phyloP scores from a whole-genome alignment of 1,140 invertebrate species.

The Drosophila azteca region DNA sequence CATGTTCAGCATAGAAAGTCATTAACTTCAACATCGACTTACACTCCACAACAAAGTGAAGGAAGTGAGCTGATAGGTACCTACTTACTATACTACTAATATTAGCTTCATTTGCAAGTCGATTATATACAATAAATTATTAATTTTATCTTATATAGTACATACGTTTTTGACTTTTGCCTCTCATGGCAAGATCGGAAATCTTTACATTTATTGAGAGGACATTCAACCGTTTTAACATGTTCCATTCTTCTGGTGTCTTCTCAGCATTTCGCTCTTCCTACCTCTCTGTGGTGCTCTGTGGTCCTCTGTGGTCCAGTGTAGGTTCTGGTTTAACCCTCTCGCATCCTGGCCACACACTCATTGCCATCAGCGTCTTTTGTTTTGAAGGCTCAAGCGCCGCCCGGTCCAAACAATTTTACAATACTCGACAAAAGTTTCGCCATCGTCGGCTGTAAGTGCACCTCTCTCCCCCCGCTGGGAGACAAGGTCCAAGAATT shows the following conservation, averaged over 20 bases:
- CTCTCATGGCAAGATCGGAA: background rate
- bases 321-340: constrained; percentile 26
- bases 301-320: constrained; percentile 19
- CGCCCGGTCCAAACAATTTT: constrained; percentile 70
- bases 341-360: constrained; percentile 37
- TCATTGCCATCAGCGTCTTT: constrained; percentile 67
- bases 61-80: too few species aligned
- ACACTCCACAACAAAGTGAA: constrained; percentile 42
- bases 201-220: background rate
- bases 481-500: constrained; percentile 75
- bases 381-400: constrained; percentile 70
- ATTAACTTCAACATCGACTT: constrained; percentile 64
- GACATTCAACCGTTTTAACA: too few species aligned
- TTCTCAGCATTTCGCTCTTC: background rate
- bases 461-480: constrained; percentile 24
- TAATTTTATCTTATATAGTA: too few species aligned
- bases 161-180: too few species aligned
- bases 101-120: too few species aligned
- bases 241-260: too few species aligned
- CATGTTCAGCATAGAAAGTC: constrained; percentile 64
- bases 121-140: too few species aligned
- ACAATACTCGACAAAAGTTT: constrained; percentile 78
- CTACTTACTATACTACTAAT: too few species aligned
- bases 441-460: constrained; percentile 54
- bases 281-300: background rate